Conservation (phyloP, 92 coral and sea anemone species). For the Paramuricea clavata region DNA sequence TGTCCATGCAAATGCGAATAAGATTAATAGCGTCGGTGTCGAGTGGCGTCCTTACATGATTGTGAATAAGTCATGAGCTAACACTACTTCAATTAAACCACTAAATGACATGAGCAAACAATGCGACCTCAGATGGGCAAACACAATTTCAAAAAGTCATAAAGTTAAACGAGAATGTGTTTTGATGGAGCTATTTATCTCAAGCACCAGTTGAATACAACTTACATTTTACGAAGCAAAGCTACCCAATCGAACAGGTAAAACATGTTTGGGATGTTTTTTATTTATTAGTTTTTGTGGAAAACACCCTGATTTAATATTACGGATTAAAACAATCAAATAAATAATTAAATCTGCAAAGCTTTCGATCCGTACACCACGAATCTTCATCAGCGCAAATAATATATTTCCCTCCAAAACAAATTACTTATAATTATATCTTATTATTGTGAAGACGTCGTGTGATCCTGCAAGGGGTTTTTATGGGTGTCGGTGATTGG, state of each 20-base stretch:
- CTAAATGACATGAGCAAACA: constrained; percentile 15
- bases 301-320: background rate
- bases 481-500: too few species aligned
- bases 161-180: background rate
- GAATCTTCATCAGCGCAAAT: too few species aligned
- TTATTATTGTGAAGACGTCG: too few species aligned
- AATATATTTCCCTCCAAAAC: too few species aligned
- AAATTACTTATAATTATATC: too few species aligned
- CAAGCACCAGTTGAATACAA: background rate
- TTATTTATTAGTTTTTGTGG: background rate
- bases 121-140: background rate
- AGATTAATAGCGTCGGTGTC: background rate
- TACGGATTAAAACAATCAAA: background rate
- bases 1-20: background rate
- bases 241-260: too few species aligned
- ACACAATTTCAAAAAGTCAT: background rate
- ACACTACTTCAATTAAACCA: background rate
- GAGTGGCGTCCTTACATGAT: background rate
- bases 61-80: background rate
- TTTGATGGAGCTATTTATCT: too few species aligned
- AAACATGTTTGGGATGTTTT: too few species aligned
- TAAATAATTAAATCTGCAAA: background rate
- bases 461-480: too few species aligned
- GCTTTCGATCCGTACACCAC: background rate
- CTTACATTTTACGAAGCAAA: background rate